These are phyloP conservation scores for Luperina nickerlii DNA, from an alignment of 2,888 invertebrate genomes.

Conservation along the genomic window DNA sequence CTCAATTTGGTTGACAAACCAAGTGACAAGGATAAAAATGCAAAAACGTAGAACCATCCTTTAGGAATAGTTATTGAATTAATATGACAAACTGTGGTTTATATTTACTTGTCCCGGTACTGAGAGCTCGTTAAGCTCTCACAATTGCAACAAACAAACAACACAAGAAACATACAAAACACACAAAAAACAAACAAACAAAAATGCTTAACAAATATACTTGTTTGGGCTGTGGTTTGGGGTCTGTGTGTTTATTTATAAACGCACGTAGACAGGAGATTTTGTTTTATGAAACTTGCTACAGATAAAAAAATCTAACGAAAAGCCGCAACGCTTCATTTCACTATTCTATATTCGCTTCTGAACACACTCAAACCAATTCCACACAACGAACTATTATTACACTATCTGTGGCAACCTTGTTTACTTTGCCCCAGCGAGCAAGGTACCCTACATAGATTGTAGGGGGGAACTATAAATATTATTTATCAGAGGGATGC, in stretches of 20 bases:
- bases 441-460: constrained; percentile 30
- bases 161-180: too few species aligned
- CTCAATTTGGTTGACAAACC: too few species aligned
- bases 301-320: too few species aligned
- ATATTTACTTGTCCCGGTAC: too few species aligned
- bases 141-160: too few species aligned
- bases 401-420: constrained; percentile 24
- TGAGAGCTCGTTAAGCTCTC: too few species aligned
- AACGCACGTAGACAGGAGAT: neutral
- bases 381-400: constrained; percentile 16
- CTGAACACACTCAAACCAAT: constrained; percentile 10
- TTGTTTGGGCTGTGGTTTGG: neutral
- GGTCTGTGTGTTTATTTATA: neutral
- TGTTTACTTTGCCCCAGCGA: constrained; percentile 38
- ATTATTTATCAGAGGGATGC: constrained; percentile 49
- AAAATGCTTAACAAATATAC: neutral
- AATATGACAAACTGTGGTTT: too few species aligned
- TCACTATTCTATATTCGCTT: neutral
- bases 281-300: too few species aligned
- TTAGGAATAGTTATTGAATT: too few species aligned
- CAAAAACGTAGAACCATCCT: too few species aligned
- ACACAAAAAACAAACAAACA: too few species aligned
- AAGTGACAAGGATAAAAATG: too few species aligned
- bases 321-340: neutral
- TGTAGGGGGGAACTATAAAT: constrained; percentile 57